Evolutionary conservation across 30 jellyfish, hydroid and myxozoan genomes (phyloP), one percentile per base, ranked within the genome.

Genomic region (Morbakka virulenta): DNA sequence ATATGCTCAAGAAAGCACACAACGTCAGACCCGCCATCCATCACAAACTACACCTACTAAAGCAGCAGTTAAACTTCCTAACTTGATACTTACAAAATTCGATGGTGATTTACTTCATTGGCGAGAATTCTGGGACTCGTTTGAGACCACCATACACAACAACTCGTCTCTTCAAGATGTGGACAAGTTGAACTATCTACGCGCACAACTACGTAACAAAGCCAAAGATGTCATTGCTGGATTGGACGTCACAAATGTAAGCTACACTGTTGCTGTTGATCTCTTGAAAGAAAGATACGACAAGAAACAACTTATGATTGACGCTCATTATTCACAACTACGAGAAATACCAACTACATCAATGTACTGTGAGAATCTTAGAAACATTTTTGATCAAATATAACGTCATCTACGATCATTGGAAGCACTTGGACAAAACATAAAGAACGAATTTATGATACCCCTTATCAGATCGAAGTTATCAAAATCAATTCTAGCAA

Each of bases 141-240:
- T 78, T 26, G 89, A 78, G 25, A 28, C 88, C n/a, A 78, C 78
- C n/a, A 78, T 78, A 31, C 89, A 78, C 36, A 36, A 30, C 9
- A 76, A 64, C 64, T 35, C 87, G 20, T 26, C 57, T 47, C 22
- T 78, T 20, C 76, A 41, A 22, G 30, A 17, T 23, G 36, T 65
- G 3, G 89, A 70, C 50, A 78, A 69, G n/a, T 78, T 78, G 0
- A 70, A 32, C 26, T 78, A 78, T 61, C 79, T 78, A 2, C 33
- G 76, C 24, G 78, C 73, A 4, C 81, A 32, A 31, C 89, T 68
- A 21, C 52, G 50, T 28, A 32, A 36, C 20, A 89, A 67, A 67
- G 89, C 71, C 32, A 20, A 20, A 9, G 26, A 72, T 17, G 28
- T 50, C 26, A 32, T 72, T 41, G 81, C 48, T n/a, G 89, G 83